Evolutionary conservation across 2,113 vertebrate species (phyloP).

Genomic region (Gobiocypris rarus): DNA sequence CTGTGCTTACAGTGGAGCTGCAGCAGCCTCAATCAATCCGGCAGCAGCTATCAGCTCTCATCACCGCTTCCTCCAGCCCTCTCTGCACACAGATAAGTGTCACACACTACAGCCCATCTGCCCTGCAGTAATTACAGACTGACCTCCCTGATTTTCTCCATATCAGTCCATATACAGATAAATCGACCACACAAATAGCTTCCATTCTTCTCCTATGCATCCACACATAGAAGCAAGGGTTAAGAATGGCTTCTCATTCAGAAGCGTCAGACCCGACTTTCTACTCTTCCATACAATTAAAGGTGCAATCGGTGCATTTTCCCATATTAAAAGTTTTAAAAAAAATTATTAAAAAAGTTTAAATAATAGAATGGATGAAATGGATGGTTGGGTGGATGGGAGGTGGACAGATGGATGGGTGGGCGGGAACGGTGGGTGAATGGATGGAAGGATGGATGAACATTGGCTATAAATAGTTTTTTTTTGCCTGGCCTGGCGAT

Average conservation of each 20-base stretch:
- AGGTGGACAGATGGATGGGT: too few species aligned
- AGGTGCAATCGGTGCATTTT: too few species aligned
- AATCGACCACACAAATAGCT: constrained; percentile 37
- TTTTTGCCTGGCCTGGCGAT: too few species aligned
- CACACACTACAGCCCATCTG: background rate
- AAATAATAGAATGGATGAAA: too few species aligned
- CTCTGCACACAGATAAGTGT: constrained; percentile 44
- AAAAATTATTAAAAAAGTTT: too few species aligned
- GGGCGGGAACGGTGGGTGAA: too few species aligned
- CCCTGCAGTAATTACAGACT: constrained; percentile 40
- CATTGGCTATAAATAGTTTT: too few species aligned
- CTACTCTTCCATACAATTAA: too few species aligned
- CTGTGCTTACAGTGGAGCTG: constrained; percentile 64
- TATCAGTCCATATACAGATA: constrained; percentile 37
- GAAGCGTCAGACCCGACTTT: background rate
- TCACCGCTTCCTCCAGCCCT: constrained; percentile 3
- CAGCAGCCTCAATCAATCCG: constrained; percentile 51
- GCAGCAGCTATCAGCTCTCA: constrained; percentile 23
- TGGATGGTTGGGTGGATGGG: too few species aligned
- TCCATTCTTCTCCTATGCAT: constrained; percentile 20
- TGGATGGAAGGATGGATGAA: too few species aligned
- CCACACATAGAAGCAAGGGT: background rate
- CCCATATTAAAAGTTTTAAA: too few species aligned
- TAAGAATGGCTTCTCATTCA: background rate
- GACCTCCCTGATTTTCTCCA: constrained; percentile 45